phyloP scores from a whole-genome alignment of 2,797 vertebrate genomes.

The Nyctibius grandis region DNA sequence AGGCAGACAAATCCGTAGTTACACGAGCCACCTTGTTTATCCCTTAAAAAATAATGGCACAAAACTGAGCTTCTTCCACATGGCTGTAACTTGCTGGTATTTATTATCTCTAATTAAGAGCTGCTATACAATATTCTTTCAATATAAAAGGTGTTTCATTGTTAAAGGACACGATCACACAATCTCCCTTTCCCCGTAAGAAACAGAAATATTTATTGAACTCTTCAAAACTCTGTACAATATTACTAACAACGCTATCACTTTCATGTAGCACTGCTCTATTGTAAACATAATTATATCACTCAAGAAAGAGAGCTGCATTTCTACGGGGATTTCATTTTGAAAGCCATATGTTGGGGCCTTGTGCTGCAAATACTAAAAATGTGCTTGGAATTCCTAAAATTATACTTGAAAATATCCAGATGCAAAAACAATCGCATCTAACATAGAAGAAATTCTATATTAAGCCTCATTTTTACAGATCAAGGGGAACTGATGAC shows the following conservation, averaged over 20 bases:
- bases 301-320: slow-evolving; percentile 39
- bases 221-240: neutral
- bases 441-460: slow-evolving; percentile 58
- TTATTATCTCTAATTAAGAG: slow-evolving; percentile 34
- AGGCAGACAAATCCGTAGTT: neutral
- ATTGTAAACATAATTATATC: slow-evolving; percentile 36
- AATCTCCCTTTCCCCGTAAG: neutral
- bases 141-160: neutral
- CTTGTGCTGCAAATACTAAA: slow-evolving; percentile 42
- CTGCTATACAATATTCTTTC: neutral
- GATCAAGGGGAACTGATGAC: slow-evolving; percentile 64
- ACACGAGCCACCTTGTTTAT: slow-evolving; percentile 22
- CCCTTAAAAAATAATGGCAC: slow-evolving; percentile 19
- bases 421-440: slow-evolving; percentile 36
- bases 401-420: slow-evolving; percentile 61
- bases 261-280: slow-evolving; percentile 12
- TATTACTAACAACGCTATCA: slow-evolving; percentile 2
- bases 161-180: neutral
- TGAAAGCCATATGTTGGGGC: slow-evolving; percentile 55
- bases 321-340: slow-evolving; percentile 42
- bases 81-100: neutral
- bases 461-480: slow-evolving; percentile 57
- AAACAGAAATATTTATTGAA: slow-evolving; percentile 12
- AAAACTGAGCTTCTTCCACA: neutral
- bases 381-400: slow-evolving; percentile 53